A percentile compares a stretch with the other conserved stretches of the same genome.
phyloP scores from a whole-genome alignment of 2,113 vertebrate species.

The Cyanoderma ruficeps region DNA sequence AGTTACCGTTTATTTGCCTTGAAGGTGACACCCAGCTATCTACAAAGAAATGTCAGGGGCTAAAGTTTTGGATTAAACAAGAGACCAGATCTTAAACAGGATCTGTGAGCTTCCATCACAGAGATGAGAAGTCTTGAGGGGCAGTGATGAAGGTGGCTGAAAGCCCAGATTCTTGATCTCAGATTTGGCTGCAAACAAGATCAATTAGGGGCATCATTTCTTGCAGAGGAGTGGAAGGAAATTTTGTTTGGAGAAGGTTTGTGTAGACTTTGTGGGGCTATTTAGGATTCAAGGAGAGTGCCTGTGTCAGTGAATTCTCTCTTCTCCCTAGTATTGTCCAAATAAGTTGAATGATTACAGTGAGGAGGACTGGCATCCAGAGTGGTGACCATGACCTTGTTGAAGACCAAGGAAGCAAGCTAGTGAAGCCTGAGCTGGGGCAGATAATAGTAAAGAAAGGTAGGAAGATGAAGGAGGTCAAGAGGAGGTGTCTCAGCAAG shows the following conservation, averaged over 20 bases:
- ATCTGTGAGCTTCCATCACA: neutral
- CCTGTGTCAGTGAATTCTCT: neutral
- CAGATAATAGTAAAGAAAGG: neutral
- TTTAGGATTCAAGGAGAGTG: neutral
- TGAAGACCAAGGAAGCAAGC: neutral
- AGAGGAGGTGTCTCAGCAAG: neutral
- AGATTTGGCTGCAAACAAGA: neutral
- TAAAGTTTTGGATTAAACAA: neutral
- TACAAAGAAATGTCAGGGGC: neutral
- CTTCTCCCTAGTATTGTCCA: neutral
- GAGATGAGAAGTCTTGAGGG: neutral
- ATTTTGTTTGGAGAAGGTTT: neutral
- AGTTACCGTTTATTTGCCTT: neutral
- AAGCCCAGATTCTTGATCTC: neutral
- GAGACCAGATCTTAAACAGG: neutral
- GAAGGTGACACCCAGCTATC: neutral
- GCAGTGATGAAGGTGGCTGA: neutral
- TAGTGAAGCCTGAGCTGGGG: neutral
- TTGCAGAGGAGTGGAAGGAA: neutral
- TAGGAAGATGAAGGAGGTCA: neutral
- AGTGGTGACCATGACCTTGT: neutral
- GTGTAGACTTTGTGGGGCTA: accelerated
- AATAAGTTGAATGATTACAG: neutral
- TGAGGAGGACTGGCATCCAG: neutral
- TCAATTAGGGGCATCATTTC: neutral